Conservation (phyloP, 2,113 vertebrate genomes). For the Rhodinocichla rosea region DNA sequence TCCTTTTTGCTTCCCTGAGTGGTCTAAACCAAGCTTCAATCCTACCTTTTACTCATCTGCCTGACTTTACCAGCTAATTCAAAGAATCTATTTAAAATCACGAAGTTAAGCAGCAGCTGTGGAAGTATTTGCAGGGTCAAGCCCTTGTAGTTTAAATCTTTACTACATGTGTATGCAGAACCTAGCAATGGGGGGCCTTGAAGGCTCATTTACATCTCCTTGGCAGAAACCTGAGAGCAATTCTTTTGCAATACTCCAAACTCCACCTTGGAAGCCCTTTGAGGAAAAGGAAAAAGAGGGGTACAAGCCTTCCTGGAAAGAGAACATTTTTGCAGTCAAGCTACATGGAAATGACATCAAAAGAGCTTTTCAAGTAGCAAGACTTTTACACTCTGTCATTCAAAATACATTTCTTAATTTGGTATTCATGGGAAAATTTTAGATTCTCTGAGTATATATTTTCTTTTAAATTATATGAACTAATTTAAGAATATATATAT, state of each 20-base stretch:
- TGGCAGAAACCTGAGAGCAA: not conserved
- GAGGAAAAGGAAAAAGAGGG: not conserved
- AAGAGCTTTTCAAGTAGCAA: not conserved
- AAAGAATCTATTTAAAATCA: conserved; percentile 48
- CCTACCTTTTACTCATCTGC: not conserved
- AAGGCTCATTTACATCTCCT: conserved; percentile 37
- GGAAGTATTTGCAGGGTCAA: conserved; percentile 56
- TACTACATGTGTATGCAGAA: conserved; percentile 40
- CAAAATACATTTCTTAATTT: not conserved
- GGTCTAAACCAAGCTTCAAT: not conserved
- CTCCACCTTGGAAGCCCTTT: not conserved
- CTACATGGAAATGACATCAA: not conserved
- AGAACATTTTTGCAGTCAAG: not conserved
- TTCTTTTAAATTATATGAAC: not conserved
- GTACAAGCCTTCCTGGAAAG: not conserved
- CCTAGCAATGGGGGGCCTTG: conserved; percentile 33
- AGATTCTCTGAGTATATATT: not conserved
- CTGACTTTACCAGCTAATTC: not conserved
- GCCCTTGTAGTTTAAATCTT: conserved; percentile 50
- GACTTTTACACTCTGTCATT: not conserved
- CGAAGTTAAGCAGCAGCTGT: conserved; percentile 29
- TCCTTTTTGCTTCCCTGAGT: not conserved
- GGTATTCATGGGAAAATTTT: not conserved
- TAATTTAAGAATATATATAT: not conserved
- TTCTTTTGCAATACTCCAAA: not conserved